Base-by-base conservation (phyloP, 2,113 vertebrate species). In the Xenus cinereus region DNA sequence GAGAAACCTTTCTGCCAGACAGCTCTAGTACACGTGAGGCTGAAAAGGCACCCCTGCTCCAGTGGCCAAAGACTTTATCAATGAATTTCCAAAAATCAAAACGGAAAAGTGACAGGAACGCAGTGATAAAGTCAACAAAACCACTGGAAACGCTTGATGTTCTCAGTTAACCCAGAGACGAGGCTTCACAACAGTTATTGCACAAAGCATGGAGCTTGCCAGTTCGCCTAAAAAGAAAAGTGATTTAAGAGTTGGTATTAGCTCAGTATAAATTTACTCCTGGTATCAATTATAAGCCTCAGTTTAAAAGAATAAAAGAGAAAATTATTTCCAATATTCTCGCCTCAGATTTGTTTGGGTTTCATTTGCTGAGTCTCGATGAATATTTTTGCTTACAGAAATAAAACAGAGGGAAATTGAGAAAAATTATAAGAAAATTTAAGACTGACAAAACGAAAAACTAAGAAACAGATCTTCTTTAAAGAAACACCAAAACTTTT, bases 1-100 rank as follows among this genome's bases (percentile, higher is more conserved):
- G 17, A 48, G 4, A 1, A n/a, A 8, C 7, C 1, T 10, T 57
- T 14, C 24, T 5, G 8, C n/a, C 22, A 8, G 15, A 8, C 53
- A 60, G 57, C 72, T 50, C 59, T 3, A 32, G 17, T 0, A 2
- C 3, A 33, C 6, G 12, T 9, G 24, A 63, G 30, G 43, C 68
- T 69, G n/a, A 28, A 53, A 80, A 80, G 73, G 17, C 37, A 30
- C 23, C 48, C 6, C 2, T 14, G 48, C 10, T 74, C 43, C 87
- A 59, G 20, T 2, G 16, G 7, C 60, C 59, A 35, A 85, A 71
- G 50, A 64, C 7, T 56, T 71, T 14, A 63, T n/a, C 56, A 54
- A 12, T 39, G 67, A 6, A 67, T 46, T 76, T 75, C 71, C 54
- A 84, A 92, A 75, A 88, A 63, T 37, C 56, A 35, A 63, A 63